A percentile compares a stretch with the other conserved stretches of the same genome.
These are phyloP conservation scores for Varanus salvator DNA, from an alignment of 2,113 vertebrate genomes.

Conservation along the genomic window DNA sequence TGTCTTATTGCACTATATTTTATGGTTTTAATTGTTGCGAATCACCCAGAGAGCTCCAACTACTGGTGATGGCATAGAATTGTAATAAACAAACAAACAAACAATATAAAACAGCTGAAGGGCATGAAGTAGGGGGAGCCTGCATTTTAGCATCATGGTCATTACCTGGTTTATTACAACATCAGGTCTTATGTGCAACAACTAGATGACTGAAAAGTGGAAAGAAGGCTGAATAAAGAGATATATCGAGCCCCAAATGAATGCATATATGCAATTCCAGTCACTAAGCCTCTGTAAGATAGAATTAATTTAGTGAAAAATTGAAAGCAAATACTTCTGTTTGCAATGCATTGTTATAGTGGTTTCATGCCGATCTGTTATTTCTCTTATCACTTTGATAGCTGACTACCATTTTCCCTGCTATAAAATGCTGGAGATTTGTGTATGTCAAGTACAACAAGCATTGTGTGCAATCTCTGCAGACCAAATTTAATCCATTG, in stretches of 20 bases:
- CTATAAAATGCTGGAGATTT: slow-evolving; percentile 32
- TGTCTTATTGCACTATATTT: too few relatives aligned
- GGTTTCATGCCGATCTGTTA: slow-evolving; percentile 32
- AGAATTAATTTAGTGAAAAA: slow-evolving; percentile 21
- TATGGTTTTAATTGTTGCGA: too few relatives aligned
- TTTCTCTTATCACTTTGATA: slow-evolving; percentile 53
- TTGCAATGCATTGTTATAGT: slow-evolving; percentile 13
- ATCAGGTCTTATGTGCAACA: neutral
- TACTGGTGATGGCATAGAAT: too few relatives aligned
- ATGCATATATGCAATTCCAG: neutral
- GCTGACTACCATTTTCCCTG: slow-evolving; percentile 53
- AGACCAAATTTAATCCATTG: slow-evolving; percentile 61
- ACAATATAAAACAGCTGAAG: too few relatives aligned
- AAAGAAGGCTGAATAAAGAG: neutral
- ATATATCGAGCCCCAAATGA: neutral
- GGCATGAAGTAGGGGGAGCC: too few relatives aligned
- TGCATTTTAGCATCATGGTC: neutral
- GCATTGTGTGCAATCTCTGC: slow-evolving; percentile 53
- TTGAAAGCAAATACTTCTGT: slow-evolving; percentile 20
- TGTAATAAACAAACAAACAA: too few relatives aligned
- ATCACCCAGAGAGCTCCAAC: too few relatives aligned
- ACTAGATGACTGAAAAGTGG: neutral
- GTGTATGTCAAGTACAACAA: slow-evolving; percentile 60
- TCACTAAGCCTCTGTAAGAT: neutral
- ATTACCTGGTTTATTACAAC: neutral